These are phyloP conservation scores for Chrysomela aeneicollis DNA, from an alignment of 2,888 invertebrate species.

Conservation along the genomic window DNA sequence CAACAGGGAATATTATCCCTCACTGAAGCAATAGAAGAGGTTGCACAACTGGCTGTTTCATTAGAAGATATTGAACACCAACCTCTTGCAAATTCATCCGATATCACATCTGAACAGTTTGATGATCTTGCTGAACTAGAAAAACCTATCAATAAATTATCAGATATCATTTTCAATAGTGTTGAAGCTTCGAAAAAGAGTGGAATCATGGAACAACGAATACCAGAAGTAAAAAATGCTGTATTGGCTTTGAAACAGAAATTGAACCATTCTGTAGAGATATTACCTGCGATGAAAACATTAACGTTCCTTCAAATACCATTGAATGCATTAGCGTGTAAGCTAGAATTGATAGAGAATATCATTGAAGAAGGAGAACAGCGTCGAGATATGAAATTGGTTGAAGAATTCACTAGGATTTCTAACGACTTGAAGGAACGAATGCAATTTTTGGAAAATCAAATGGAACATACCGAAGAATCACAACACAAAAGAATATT, in stretches of 20 bases:
- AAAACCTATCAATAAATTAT: constrained; percentile 35
- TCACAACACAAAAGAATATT: constrained; percentile 17
- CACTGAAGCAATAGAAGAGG: constrained; percentile 31
- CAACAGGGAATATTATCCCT: constrained; percentile 34
- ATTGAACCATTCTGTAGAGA: neutral
- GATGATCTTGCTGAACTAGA: constrained; percentile 1
- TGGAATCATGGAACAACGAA: constrained; percentile 26
- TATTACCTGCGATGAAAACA: constrained; percentile 4
- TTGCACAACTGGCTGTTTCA: constrained; percentile 25
- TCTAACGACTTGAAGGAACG: constrained; percentile 5
- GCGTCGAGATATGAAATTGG: constrained; percentile 17
- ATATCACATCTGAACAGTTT: constrained; percentile 7
- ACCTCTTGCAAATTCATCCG: constrained; percentile 4
- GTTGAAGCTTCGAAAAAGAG: constrained; percentile 22
- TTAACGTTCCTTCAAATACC: constrained; percentile 22
- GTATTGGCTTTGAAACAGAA: constrained; percentile 10
- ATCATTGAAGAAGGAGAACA: neutral
- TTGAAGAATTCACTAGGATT: constrained; percentile 20
- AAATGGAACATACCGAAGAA: neutral
- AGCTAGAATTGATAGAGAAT: constrained; percentile 20
- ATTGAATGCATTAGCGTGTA: constrained; percentile 16
- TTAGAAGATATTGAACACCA: constrained; percentile 26
- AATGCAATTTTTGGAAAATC: constrained; percentile 15
- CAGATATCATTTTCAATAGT: constrained; percentile 23
- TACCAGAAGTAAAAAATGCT: constrained; percentile 31